Evolutionary conservation across 2,113 vertebrate genomes (phyloP), one percentile per base, ranked within the genome.

Genomic region (Speoplatyrhinus poulsoni): DNA sequence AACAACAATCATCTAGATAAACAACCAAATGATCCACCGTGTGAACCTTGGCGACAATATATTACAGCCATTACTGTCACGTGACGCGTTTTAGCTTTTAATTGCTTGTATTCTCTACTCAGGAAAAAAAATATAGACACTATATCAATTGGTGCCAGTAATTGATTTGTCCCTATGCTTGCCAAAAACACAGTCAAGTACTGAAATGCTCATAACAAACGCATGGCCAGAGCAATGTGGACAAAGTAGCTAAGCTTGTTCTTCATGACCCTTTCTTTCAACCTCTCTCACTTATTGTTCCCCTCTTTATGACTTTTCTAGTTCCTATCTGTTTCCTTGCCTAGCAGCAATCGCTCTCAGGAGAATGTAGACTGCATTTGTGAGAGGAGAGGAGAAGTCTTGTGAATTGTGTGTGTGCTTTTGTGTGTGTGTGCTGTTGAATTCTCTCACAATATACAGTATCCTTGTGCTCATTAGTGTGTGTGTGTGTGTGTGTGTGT

Each of bases 1-100:
- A 86, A 85, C 78, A 86, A 87, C 80, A 88, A 83, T 86, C 81
- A 85, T 82, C 78, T 47, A 79, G 84, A 91, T 85, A 89, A 90
- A 87, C 82, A 89, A 86, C 81, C 85, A 84, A 88, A 90, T 85
- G 86, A 90, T 88, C 85, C 87, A 76, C 69, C 58, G 61, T 75
- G 64, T 90, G 86, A 91, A 89, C 87, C 83, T 85, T 88, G 90
- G 86, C 82, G 76, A 79, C 79, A 10, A 88, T 88, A 88, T 73
- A 89, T 90, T 88, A 89, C 74, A 74, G 85, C 71, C 85, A 86
- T 91, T 89, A 89, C 88, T 86, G 87, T 91, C 88, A 87, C 81
- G 86, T 87, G 64, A 70, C 76, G 83, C 73, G 83, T 83, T 81
- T 74, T 77, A 82, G 85, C 79, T 84, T 90, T 89, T 90, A 90